phyloP scores from a whole-genome alignment of 2,113 vertebrate genomes.

The Chinchilla lanigera region DNA sequence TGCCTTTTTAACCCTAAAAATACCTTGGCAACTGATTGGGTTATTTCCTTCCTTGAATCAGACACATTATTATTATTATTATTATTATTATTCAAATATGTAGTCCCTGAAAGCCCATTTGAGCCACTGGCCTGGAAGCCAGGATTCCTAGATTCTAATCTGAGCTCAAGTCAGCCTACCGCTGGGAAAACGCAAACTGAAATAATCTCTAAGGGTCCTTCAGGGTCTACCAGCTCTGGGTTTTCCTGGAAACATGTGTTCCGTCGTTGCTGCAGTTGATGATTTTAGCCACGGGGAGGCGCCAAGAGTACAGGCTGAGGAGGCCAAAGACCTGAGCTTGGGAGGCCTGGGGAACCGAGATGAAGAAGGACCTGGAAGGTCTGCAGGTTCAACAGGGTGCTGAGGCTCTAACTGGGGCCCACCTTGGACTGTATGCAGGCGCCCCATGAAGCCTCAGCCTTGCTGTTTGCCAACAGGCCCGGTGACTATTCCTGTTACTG shows the following conservation, averaged over 20 bases:
- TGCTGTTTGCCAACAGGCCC: background rate
- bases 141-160: background rate
- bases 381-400: background rate
- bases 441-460: background rate
- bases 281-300: slow-evolving; percentile 19
- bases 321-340: accelerated
- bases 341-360: background rate
- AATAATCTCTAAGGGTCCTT: background rate
- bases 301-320: background rate
- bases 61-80: background rate
- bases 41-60: background rate
- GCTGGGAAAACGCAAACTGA: background rate
- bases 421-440: background rate
- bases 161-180: background rate
- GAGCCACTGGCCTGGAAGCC: background rate
- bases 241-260: background rate
- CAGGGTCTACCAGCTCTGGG: accelerated
- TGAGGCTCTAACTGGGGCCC: background rate
- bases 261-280: background rate
- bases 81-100: background rate
- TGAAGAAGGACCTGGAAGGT: accelerated
- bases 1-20: background rate
- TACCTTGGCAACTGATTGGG: background rate
- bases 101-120: background rate
- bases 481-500: background rate